Evolutionary conservation across 2,888 invertebrate species (phyloP).

Genomic region (Chymomyza amoena): DNA sequence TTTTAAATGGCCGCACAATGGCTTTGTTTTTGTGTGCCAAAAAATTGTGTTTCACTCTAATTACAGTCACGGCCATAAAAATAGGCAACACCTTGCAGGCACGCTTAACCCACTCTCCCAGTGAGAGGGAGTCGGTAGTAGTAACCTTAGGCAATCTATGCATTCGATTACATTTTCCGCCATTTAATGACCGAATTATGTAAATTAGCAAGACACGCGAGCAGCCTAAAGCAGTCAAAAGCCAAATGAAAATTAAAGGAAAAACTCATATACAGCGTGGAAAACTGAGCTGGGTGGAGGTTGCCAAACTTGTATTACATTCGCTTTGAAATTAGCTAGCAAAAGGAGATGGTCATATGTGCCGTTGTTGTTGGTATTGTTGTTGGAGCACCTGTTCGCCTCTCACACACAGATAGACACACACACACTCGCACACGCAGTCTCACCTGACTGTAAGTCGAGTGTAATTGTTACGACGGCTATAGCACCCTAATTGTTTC

Average conservation of each 20-base stretch:
- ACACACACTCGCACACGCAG: not conserved
- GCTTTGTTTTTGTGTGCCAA: slow-evolving; percentile 16
- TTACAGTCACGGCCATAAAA: slow-evolving; percentile 28
- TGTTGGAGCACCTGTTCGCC: slow-evolving; percentile 53
- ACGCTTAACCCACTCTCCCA: not conserved
- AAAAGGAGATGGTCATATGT: slow-evolving; percentile 43
- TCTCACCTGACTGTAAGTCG: slow-evolving; percentile 11
- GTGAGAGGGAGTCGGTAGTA: not conserved
- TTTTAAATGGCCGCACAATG: slow-evolving; percentile 6
- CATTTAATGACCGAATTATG: slow-evolving; percentile 69
- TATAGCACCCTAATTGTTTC: not conserved
- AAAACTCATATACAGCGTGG: slow-evolving; percentile 11
- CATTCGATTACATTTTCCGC: slow-evolving; percentile 71
- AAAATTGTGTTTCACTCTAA: slow-evolving; percentile 19
- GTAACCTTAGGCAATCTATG: slow-evolving; percentile 38
- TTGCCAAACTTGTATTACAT: slow-evolving; percentile 41
- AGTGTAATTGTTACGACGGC: not conserved
- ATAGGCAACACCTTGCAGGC: slow-evolving; percentile 37
- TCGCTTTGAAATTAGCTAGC: slow-evolving; percentile 66
- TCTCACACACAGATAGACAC: slow-evolving; percentile 1
- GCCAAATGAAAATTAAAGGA: not conserved
- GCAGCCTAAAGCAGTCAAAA: not conserved
- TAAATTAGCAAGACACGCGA: slow-evolving; percentile 59
- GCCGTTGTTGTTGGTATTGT: slow-evolving; percentile 12
- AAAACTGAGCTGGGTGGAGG: slow-evolving; percentile 11